A percentile compares a stretch with the other conserved stretches of the same genome.
Evolutionary conservation across 2,797 vertebrate species (phyloP).

Genomic region (Prunella strophiata): DNA sequence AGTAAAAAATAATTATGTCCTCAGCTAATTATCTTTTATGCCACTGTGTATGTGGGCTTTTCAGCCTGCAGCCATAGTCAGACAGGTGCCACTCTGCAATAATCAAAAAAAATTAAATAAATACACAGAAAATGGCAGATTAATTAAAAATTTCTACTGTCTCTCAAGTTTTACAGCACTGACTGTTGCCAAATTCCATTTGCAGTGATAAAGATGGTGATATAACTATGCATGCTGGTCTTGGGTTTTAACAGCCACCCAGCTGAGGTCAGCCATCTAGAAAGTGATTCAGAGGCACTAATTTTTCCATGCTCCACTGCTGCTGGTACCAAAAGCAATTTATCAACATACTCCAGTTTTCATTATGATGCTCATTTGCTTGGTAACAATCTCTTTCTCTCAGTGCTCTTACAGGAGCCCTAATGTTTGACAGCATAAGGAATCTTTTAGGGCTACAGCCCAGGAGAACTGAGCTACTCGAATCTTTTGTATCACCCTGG

Average conservation of each 20-base stretch:
- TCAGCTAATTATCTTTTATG: neutral
- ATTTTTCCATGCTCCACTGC: neutral
- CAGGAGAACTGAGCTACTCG: neutral
- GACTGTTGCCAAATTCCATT: neutral
- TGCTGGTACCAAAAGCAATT: neutral
- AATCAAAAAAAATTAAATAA: neutral
- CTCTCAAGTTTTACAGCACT: neutral
- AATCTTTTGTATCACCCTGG: neutral
- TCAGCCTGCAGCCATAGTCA: neutral
- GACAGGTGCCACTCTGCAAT: neutral
- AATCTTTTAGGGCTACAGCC: neutral
- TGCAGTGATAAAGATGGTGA: neutral
- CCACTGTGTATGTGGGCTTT: neutral
- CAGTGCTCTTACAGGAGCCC: neutral
- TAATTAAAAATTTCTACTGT: neutral
- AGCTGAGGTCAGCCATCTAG: neutral
- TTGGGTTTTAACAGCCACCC: neutral
- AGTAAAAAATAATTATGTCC: neutral
- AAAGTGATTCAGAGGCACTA: constrained; percentile 8
- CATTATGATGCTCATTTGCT: neutral
- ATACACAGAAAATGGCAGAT: neutral
- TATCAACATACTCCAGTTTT: neutral
- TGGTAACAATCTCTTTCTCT: neutral
- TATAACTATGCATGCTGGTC: neutral
- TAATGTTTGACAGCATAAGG: neutral